Base-by-base conservation (phyloP, 2,888 invertebrate genomes). In the Aporophyla nigra region DNA sequence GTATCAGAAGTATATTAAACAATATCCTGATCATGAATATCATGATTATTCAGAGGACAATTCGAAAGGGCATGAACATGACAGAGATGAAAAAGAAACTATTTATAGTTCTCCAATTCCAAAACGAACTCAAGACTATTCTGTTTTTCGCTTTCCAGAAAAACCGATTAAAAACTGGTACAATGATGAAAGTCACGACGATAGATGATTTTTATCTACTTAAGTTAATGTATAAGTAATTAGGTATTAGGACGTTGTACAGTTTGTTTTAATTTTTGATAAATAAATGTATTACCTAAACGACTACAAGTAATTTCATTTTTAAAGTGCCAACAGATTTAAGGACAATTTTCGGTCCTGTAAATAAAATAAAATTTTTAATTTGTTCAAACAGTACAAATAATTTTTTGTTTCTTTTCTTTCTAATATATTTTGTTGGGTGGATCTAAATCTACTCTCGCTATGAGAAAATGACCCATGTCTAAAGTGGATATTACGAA, bases 21-120 rank as follows among this genome's bases (percentile, higher is more conserved):
- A 72, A n/a, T 76, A 85, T 63, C 78, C 79, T 71, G 69, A 75
- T 46, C 71, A 80, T 53, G 72, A 83, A 33, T 77, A 71, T 67
- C 73, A 76, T 62, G 82, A 76, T 65, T 77, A 77, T 74, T 71
- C 61, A 69, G 79, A 78, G n/a, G 66, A 78, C n/a, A 75, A 53
- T 65, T 74, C 43, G 14, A 59, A 68, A 71, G 71, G 14, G n/a
- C 40, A 51, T 7, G 63, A 56, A 19, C 54, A 71, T 51, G 75
- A 68, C 6, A 62, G n/a, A 7, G 40, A 73, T 27, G 58, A 9
- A 21, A 81, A 73, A 65, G 69, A 70, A 73, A 65, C 51, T 62
- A 53, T 63, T 33, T 71, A 73, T 51, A 73, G 84, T 68, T 58
- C 72, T 58, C 54, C 71, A 63, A 62, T 69, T 62, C 65, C 85